Base-by-base conservation (phyloP, 2,888 invertebrate species). In the Ceraclea dissimilis region DNA sequence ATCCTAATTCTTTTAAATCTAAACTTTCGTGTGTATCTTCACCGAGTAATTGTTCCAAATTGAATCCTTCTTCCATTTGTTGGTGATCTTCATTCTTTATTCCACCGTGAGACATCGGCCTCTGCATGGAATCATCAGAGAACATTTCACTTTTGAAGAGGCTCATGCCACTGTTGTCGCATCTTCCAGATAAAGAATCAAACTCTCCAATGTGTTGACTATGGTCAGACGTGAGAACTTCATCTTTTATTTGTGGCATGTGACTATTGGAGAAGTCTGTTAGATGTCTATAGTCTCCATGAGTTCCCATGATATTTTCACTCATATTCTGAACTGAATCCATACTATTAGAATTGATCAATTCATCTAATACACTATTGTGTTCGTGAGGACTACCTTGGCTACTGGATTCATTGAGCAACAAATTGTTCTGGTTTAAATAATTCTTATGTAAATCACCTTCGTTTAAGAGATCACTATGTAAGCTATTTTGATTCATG, bases 1-100 rank as follows among this genome's bases (percentile, higher is more conserved):
- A 70, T 20, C 81, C 82, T 64, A 83, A 73, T 67, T 86, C 86
- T 67, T 84, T 76, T 49, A 83, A 69, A 64, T 84, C 83, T 57
- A 80, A 73, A 47, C 73, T 75, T 19, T 63, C 62, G 34, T 62
- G 64, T 2, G 59, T 52, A 26, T 61, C 61, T 17, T 60, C 58
- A 65, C 71, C 69, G 19, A 69, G 63, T 18, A 73, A 69, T 57
- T 72, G 70, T 51, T 70, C 72, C 63, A 66, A 65, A 2, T 53
- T 61, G 31, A 55, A 62, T 1, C 57, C 59, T 26, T 60, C 60
- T 10, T 62, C 62, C 57, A 62, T 59, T 18, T 56, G 58, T 20
- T 58, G 56, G 19, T 58, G 54, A 6, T 59, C 57, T 39, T 53
- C 47, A 26, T 50, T 53, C 16, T 50, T 48, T 19, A 51, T 43